Evolutionary conservation across 2,888 invertebrate species (phyloP).

Genomic region (Odontomyia ornata): DNA sequence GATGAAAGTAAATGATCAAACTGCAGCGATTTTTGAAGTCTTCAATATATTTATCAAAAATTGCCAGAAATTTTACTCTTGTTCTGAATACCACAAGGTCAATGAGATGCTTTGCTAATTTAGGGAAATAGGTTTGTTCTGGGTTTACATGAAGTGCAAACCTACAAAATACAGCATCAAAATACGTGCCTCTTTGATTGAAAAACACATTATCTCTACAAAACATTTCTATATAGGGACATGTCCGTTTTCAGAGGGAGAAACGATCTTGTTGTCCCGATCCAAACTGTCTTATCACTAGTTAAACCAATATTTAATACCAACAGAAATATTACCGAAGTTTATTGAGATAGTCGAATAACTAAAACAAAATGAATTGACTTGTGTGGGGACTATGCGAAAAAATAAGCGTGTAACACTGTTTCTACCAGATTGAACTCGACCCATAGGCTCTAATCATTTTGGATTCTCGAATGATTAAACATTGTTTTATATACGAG

Average conservation of each 20-base stretch:
- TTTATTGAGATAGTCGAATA: background rate
- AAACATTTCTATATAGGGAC: background rate
- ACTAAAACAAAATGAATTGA: background rate
- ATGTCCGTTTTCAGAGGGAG: background rate
- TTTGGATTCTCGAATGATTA: background rate
- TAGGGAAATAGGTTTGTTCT: background rate
- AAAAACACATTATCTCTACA: background rate
- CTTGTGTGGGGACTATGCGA: background rate
- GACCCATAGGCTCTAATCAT: background rate
- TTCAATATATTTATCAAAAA: background rate
- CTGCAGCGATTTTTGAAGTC: background rate
- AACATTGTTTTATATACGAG: background rate
- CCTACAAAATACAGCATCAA: background rate
- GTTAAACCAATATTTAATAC: background rate
- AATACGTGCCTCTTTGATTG: background rate
- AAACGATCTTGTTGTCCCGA: no score
- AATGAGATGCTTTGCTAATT: background rate
- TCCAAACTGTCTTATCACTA: no score
- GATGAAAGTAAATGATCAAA: background rate
- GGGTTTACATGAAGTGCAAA: background rate
- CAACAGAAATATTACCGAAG: background rate
- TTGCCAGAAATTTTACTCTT: background rate
- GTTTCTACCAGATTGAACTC: background rate
- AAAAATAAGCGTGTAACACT: background rate
- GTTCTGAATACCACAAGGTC: background rate